Base-by-base conservation (phyloP, 1,140 invertebrate genomes). In the Plutomurus gul region DNA sequence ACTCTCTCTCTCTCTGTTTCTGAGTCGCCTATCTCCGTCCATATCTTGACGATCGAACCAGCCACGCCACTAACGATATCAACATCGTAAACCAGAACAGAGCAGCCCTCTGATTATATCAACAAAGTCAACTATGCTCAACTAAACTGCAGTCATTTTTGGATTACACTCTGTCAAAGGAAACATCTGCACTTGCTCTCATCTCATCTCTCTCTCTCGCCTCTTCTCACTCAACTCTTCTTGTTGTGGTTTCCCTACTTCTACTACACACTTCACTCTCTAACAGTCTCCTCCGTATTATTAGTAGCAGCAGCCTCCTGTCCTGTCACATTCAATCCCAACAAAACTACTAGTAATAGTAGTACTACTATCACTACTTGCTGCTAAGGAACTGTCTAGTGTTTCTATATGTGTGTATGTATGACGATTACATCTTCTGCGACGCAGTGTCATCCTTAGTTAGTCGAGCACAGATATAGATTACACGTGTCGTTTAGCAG, bases 401-500 rank as follows among this genome's bases (percentile, higher is more conserved):
- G n/a, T n/a, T n/a, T n/a, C n/a, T n/a, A n/a, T n/a, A n/a, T n/a
- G n/a, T n/a, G n/a, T n/a, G n/a, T n/a, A n/a, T n/a, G n/a, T n/a
- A n/a, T n/a, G n/a, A n/a, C n/a, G n/a, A n/a, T n/a, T n/a, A n/a
- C n/a, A n/a, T n/a, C n/a, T n/a, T n/a, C n/a, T n/a, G n/a, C n/a
- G n/a, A n/a, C n/a, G n/a, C n/a, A n/a, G n/a, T n/a, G n/a, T n/a
- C n/a, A n/a, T n/a, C n/a, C n/a, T n/a, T n/a, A n/a, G n/a, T n/a
- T n/a, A n/a, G n/a, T 36, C 36, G 27, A 65, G 56, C 16, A 65
- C 56, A 65, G 56, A 65, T 65, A 65, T 65, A 65, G 56, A 65
- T 65, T 65, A 65, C 56, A 65, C 56, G 56, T 65, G 56, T 65
- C 56, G 56, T 65, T 65, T 65, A 65, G 16, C 56, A 65, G 56